These are phyloP conservation scores for Passerina amoena DNA, from an alignment of 2,113 vertebrate species.

Conservation along the genomic window DNA sequence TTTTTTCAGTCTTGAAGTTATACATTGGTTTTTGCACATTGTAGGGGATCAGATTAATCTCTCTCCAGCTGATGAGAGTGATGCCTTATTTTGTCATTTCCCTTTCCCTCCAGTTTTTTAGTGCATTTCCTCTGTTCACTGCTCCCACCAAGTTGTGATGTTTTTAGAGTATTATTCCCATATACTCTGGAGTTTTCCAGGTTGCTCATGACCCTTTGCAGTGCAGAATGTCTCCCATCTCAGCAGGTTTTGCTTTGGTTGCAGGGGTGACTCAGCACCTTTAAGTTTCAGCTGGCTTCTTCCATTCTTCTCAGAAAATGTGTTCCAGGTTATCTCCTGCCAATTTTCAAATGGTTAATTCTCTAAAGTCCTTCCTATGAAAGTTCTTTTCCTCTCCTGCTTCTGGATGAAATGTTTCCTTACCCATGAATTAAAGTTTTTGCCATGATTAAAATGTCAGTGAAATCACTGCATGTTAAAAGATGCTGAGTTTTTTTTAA, in stretches of 20 bases:
- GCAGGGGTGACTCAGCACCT: background rate
- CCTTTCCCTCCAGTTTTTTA: background rate
- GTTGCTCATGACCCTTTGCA: background rate
- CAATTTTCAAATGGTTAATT: background rate
- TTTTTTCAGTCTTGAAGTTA: background rate
- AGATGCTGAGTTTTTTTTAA: background rate
- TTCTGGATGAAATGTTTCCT: background rate
- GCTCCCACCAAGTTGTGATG: background rate
- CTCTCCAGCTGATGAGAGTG: rapidly evolving
- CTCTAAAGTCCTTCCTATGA: background rate
- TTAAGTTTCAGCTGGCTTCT: background rate
- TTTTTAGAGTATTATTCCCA: background rate
- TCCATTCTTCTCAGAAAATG: background rate
- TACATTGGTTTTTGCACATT: background rate
- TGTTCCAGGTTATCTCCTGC: background rate
- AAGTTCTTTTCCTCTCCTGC: background rate
- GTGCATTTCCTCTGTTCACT: background rate
- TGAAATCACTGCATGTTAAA: background rate
- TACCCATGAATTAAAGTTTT: background rate
- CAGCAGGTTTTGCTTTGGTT: background rate
- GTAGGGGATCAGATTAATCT: background rate
- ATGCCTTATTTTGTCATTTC: background rate
- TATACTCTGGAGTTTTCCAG: background rate
- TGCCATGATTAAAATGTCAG: background rate
- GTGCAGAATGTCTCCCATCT: background rate